Conservation (phyloP, 2,888 invertebrate species). For the Esperia sulphurella region DNA sequence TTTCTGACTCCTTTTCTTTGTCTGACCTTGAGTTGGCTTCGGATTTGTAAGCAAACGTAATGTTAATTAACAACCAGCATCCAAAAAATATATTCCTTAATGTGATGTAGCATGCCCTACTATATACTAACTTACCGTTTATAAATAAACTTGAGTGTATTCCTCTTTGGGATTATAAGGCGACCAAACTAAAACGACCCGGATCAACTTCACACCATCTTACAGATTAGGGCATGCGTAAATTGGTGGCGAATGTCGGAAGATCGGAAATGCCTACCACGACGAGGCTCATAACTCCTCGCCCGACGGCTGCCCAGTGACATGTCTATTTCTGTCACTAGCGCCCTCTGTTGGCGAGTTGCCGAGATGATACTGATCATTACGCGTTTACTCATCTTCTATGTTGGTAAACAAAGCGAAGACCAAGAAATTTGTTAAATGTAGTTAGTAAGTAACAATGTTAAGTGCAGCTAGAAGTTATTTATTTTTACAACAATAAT, state of each 20-base stretch:
- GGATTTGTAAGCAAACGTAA: too few species aligned
- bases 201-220: conserved; percentile 13
- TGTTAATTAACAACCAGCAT: too few species aligned
- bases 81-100: too few species aligned
- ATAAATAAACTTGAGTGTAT: conserved; percentile 39
- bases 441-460: too few species aligned
- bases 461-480: neutral
- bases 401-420: conserved; percentile 68
- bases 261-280: conserved; percentile 71
- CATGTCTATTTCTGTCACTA: conserved; percentile 61
- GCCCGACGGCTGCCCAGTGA: conserved; percentile 43
- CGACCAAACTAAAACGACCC: conserved; percentile 22
- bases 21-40: too few species aligned
- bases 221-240: conserved; percentile 19
- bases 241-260: conserved; percentile 27
- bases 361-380: conserved; percentile 55
- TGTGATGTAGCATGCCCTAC: conserved; percentile 15
- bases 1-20: too few species aligned
- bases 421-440: too few species aligned
- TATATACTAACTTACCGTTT: conserved; percentile 19
- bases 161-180: conserved; percentile 27
- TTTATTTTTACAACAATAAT: neutral
- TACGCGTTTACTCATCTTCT: conserved; percentile 64
- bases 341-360: conserved; percentile 75
- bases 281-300: conserved; percentile 45